Evolutionary conservation across 2,113 vertebrate species (phyloP), one percentile per base, ranked within the genome.

Genomic region (Ptyas mucosa): DNA sequence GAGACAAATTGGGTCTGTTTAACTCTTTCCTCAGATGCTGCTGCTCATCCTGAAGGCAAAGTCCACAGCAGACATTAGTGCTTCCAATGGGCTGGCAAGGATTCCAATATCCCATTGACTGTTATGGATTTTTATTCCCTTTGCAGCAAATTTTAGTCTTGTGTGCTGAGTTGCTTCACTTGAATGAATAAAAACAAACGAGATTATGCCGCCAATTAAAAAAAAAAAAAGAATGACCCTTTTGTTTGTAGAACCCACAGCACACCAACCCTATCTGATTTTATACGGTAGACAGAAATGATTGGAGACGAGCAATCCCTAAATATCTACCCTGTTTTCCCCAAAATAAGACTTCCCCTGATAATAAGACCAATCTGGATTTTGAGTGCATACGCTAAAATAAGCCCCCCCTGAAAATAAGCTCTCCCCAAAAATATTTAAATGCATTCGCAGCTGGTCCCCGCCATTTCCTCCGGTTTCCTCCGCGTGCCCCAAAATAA

Each of bases 1-100:
- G 98, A 99, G 99, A 98, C 99, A 99, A 99, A 99, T 99, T 98
- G 98, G 98, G 98, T 99, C 99, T 99, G 98, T 99, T 99, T 99
- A 99, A 99, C 99, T 99, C 98, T 98, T 98, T 98, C 98, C 98
- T 98, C 98, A 99, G 98, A 99, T 99, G 98, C 98, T 98, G 98
- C 97, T 97, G 97, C 96, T 96, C 97, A 95, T 96, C 98, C 99
- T 96, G 20, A 39, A 93, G 98, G 99, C 98, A 46, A 89, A 2
- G 98, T 98, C 97, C 85, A 75, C 95, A 98, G 99, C 98, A 96
- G 96, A 98, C 98, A 99, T 99, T 99, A 99, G 98, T 98, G 98
- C 98, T 99, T 99, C 99, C 99, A 99, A 99, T 99, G 98, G 99
- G 99, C 98, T 98, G 98, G 98, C 97, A 97, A 98, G 98, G 97